Base-by-base conservation (phyloP, 2,888 invertebrate species). In the Pherbina coryleti region DNA sequence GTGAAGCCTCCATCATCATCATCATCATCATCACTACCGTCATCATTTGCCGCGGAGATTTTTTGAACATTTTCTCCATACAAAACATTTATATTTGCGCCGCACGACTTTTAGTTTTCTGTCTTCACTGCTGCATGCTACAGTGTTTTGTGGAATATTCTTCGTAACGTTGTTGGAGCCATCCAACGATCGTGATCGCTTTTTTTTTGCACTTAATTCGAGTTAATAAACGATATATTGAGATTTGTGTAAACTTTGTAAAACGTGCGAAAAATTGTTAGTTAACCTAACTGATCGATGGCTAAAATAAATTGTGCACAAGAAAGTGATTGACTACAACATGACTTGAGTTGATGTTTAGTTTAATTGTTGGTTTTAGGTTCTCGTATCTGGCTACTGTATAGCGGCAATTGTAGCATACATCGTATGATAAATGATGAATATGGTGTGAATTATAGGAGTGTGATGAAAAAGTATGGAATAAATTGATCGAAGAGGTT, bases 221-320 rank as follows among this genome's bases (percentile, higher is more conserved):
- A 67, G 4, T n/a, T 49, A 3, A 67, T 67, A 44, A 44, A 60
- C n/a, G 8, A 53, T n/a, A 71, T 31, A 60, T 28, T 25, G 57
- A 60, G 55, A 55, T 51, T 28, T 53, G 44, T 70, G 70, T 53
- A 19, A 53, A 55, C 28, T 19, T 49, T 19, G 60, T 9, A 51
- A 64, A 74, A 51, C 51, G 75, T 76, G 69, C 44, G 57, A 60
- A 25, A 31, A 69, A 76, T 67, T 66, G 37, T 37, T 37, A 69
- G 34, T 53, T 55, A 67, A 75, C 66, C 62, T 25, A 5, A 17
- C 22, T 62, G 62, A 73, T 62, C 62, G 72, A 7, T 34, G 57
- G 57, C 22, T 19, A 5, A 28, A 25, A 3, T 44, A 44, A 70
- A 28, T 11, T 28, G 25, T 28, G 60, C 14, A 11, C 28, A 17